Percentiles rank a stretch among this genome's conserved stretches.
phyloP scores from a whole-genome alignment of 2,888 invertebrate genomes.

The Yponomeuta sedellus region DNA sequence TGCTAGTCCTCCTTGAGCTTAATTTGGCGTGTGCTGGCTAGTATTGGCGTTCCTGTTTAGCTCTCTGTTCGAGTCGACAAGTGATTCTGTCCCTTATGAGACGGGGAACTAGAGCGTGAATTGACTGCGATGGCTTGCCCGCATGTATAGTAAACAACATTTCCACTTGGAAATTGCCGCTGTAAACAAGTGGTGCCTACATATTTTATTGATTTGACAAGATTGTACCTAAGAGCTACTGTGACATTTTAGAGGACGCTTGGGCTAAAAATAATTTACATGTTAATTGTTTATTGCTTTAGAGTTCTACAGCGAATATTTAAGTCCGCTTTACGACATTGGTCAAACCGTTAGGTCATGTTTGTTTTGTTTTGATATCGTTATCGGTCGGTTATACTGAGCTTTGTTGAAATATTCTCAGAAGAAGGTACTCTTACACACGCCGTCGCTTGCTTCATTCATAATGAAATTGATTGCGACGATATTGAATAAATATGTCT shows the following conservation, averaged over 20 bases:
- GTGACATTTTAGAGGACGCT: slow-evolving; percentile 9
- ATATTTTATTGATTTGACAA: slow-evolving; percentile 22
- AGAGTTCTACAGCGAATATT: not conserved
- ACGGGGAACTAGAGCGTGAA: not conserved
- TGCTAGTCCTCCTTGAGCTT: not conserved
- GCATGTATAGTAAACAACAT: slow-evolving; percentile 11
- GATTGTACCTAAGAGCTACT: slow-evolving; percentile 13
- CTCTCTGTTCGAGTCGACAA: slow-evolving; percentile 2
- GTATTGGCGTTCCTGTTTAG: slow-evolving; percentile 4
- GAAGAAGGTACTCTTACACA: not conserved
- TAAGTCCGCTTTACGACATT: not conserved
- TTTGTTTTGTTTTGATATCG: slow-evolving; percentile 3
- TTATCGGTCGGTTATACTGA: not conserved
- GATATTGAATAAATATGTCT: not conserved
- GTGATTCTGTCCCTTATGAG: not conserved
- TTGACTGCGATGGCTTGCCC: not conserved
- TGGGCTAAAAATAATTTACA: no score
- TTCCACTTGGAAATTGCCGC: slow-evolving; percentile 12
- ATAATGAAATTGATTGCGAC: not conserved
- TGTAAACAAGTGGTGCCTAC: slow-evolving; percentile 22
- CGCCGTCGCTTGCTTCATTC: not conserved
- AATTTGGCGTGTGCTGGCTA: not conserved
- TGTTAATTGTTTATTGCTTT: not conserved
- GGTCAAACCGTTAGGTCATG: not conserved
- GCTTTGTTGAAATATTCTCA: not conserved